These are phyloP conservation scores for Polia nebulosa DNA, from an alignment of 2,888 invertebrate genomes.

Conservation along the genomic window DNA sequence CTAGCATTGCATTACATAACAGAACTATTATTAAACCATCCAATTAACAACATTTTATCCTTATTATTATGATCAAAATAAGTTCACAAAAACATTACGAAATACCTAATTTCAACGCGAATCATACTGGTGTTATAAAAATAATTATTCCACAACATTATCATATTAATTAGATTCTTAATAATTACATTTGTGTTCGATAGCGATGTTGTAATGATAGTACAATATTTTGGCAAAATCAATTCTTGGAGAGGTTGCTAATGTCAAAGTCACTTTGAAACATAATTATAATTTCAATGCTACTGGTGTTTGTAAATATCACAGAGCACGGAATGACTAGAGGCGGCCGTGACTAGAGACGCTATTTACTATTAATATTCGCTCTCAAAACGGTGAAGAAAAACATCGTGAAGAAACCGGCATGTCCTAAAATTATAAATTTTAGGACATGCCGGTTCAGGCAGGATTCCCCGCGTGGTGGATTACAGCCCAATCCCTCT, in stretches of 20 bases:
- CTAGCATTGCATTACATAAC: not conserved
- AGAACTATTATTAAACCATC: not conserved
- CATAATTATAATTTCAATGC: conserved; percentile 47
- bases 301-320: conserved; percentile 32
- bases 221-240: conserved; percentile 16
- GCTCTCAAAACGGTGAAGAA: not conserved
- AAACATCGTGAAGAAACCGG: too few relatives aligned
- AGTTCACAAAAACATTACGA: not conserved
- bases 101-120: not conserved
- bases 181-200: not conserved
- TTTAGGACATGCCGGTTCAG: too few relatives aligned
- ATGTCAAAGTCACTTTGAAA: conserved; percentile 40
- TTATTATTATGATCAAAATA: not conserved
- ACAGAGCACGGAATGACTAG: not conserved
- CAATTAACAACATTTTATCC: not conserved
- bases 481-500: too few relatives aligned
- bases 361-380: not conserved
- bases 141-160: conserved; percentile 2
- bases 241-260: conserved; percentile 4
- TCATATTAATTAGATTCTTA: not conserved
- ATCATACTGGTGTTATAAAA: not conserved
- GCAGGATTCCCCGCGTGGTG: too few relatives aligned
- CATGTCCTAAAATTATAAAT: too few relatives aligned
- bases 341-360: not conserved
- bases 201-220: not conserved